These are phyloP conservation scores for Agapostemon virescens DNA, from an alignment of 2,888 invertebrate species.

Conservation along the genomic window DNA sequence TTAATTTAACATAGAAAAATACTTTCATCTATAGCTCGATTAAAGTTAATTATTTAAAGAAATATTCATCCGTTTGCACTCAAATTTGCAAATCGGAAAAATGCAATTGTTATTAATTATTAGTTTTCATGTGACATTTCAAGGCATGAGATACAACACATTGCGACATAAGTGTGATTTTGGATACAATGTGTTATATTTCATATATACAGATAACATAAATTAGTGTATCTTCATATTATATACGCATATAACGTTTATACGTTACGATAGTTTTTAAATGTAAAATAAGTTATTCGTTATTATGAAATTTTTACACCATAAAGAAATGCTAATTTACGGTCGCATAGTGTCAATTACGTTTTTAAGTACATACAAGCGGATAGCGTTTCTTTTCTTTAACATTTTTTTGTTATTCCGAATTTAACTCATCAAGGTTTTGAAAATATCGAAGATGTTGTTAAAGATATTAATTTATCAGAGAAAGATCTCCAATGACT, in stretches of 20 bases:
- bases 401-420: slow-evolving; percentile 21
- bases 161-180: slow-evolving; percentile 43
- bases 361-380: slow-evolving; percentile 75
- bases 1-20: slow-evolving; percentile 63
- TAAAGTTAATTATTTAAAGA: slow-evolving; percentile 44
- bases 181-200: slow-evolving; percentile 44
- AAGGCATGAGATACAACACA: slow-evolving; percentile 55
- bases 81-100: slow-evolving; percentile 49
- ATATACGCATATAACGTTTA: slow-evolving; percentile 34
- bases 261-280: slow-evolving; percentile 39
- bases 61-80: slow-evolving; percentile 34
- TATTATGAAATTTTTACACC: slow-evolving; percentile 56
- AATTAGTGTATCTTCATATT: slow-evolving; percentile 63
- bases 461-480: slow-evolving; percentile 41
- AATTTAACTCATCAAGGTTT: slow-evolving; percentile 30
- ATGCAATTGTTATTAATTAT: slow-evolving; percentile 44
- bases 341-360: slow-evolving; percentile 48
- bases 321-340: slow-evolving; percentile 51
- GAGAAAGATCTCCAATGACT: slow-evolving; percentile 38
- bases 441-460: slow-evolving; percentile 40
- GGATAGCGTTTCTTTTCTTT: slow-evolving; percentile 62
- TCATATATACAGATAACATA: slow-evolving; percentile 71
- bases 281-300: slow-evolving; percentile 59
- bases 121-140: slow-evolving; percentile 37
- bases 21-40: slow-evolving; percentile 53